A percentile compares a stretch with the other conserved stretches of the same genome.
These are phyloP conservation scores for Hirudo medicinalis DNA, from an alignment of 1,140 invertebrate species.

Conservation along the genomic window DNA sequence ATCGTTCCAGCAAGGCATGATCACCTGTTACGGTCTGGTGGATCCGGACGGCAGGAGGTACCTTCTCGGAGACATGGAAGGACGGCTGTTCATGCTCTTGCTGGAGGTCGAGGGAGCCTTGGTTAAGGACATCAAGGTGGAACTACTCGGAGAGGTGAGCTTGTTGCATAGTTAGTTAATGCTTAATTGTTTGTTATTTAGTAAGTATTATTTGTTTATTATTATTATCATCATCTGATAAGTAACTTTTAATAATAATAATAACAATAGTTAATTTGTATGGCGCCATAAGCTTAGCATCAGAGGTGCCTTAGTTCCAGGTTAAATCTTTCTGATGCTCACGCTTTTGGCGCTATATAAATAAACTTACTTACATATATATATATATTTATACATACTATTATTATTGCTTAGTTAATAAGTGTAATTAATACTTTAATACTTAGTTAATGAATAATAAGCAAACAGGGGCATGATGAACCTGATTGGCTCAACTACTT, in stretches of 20 bases:
- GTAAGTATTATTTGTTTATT: not conserved
- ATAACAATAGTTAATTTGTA: no score
- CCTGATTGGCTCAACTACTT: not conserved
- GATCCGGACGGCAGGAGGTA: conserved; percentile 80
- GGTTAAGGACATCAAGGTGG: conserved; percentile 75
- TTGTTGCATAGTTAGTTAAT: not conserved
- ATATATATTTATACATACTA: no score
- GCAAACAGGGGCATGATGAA: no score
- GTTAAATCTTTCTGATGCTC: no score
- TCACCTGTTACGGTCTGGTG: conserved; percentile 84
- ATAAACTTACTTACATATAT: no score
- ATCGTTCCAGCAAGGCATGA: conserved; percentile 65
- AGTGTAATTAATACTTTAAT: no score
- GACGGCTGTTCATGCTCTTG: conserved; percentile 89
- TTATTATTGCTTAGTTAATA: no score
- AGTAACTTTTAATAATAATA: no score
- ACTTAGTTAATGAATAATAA: no score
- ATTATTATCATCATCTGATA: not conserved
- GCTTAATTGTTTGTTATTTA: not conserved
- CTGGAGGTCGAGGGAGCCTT: conserved; percentile 66
- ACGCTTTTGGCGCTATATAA: no score
- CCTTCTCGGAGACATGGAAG: conserved; percentile 82
- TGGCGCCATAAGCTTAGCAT: no score
- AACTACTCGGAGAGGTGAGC: conserved; percentile 59
- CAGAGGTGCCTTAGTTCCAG: no score